A percentile compares a stretch with the other conserved stretches of the same genome.
Evolutionary conservation across 2,113 vertebrate genomes (phyloP).

Genomic region (Ia io): DNA sequence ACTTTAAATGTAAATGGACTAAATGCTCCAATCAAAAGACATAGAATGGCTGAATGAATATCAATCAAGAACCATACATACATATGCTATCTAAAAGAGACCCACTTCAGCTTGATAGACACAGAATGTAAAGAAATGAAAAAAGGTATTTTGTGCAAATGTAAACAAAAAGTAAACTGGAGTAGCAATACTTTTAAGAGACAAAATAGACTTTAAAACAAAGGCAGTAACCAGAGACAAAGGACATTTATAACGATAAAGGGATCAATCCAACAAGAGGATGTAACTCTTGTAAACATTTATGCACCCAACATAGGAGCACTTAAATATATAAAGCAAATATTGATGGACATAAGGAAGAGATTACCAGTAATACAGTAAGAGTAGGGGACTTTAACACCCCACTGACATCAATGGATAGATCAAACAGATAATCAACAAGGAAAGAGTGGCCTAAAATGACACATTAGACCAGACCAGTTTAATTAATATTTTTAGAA

Average conservation of each 20-base stretch:
- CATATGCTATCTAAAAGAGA: not conserved
- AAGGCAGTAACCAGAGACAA: not conserved
- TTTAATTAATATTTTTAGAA: not conserved
- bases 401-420: not conserved
- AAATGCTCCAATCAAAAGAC: not conserved
- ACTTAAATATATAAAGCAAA: not conserved
- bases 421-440: not conserved
- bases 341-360: not conserved
- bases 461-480: not conserved
- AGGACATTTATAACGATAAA: not conserved
- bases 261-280: not conserved
- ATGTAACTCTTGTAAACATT: not conserved
- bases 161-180: not conserved
- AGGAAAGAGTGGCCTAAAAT: not conserved
- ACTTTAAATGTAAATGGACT: not conserved
- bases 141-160: not conserved
- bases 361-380: not conserved
- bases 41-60: not conserved
- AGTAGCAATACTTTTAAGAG: not conserved
- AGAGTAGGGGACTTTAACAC: not conserved
- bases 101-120: not conserved
- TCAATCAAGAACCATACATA: not conserved
- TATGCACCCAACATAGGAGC: not conserved
- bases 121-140: not conserved
- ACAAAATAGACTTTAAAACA: not conserved